A percentile compares a stretch with the other conserved stretches of the same genome.
Conservation (phyloP, 2,797 vertebrate genomes). For the Fistularia tabacaria region DNA sequence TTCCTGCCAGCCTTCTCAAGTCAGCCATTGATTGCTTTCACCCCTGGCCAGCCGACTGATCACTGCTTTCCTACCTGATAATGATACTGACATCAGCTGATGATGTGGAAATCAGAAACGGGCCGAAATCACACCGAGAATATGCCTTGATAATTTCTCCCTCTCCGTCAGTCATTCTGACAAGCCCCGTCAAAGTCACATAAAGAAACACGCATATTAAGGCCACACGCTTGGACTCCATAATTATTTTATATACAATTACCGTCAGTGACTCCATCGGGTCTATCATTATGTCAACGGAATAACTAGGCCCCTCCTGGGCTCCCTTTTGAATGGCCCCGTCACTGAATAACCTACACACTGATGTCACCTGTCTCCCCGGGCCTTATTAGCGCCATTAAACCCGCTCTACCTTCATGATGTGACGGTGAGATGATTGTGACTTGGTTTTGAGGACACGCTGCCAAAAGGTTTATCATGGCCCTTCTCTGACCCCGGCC, state of each 20-base stretch:
- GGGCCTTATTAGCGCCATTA: conserved; percentile 53
- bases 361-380: conserved; percentile 48
- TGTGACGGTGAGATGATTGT: conserved; percentile 30
- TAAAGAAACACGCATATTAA: too few relatives aligned
- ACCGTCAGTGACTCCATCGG: too few relatives aligned
- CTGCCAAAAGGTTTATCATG: conserved; percentile 36
- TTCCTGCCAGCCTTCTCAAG: conserved; percentile 22
- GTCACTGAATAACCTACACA: conserved; percentile 22
- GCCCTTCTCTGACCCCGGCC: conserved; percentile 18
- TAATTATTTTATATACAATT: too few relatives aligned
- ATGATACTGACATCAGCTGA: conserved; percentile 44
- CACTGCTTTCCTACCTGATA: conserved; percentile 34
- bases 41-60: conserved; percentile 40
- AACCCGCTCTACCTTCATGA: conserved; percentile 20
- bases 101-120: conserved; percentile 35
- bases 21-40: conserved; percentile 59
- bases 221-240: too few relatives aligned
- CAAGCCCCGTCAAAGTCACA: conserved; percentile 18
- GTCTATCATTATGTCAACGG: conserved; percentile 17
- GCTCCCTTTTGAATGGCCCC: conserved; percentile 13
- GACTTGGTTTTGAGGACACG: conserved; percentile 33
- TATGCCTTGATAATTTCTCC: conserved; percentile 13
- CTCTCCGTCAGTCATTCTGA: too few relatives aligned
- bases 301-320: conserved; percentile 22
- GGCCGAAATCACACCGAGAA: conserved; percentile 28